Evolutionary conservation across 2,888 invertebrate species (phyloP), one percentile per base, ranked within the genome.

Genomic region (Thalpophila matura): DNA sequence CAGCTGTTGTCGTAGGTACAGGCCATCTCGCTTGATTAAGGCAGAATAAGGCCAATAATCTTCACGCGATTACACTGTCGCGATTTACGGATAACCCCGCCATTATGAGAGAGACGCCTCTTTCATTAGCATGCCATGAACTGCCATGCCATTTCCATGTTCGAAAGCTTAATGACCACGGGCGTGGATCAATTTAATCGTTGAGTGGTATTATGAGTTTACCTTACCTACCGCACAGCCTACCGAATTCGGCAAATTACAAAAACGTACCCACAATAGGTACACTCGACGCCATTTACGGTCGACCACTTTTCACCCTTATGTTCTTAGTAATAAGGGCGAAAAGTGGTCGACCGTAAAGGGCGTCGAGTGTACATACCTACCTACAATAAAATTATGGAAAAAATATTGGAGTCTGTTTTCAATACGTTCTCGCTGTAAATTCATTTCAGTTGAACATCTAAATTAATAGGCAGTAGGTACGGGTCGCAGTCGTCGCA

Each of bases 21-120:
- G 89, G 90, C 88, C 86, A 91, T 88, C 87, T 91, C 84, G 88
- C 90, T 91, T 91, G 88, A 92, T 92, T 91, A 90, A 88, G 81
- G 84, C 88, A 91, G 91, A 92, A 92, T 92, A n/a, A n/a, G n/a
- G n/a, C n/a, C n/a, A n/a, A 92, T 85, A 85, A 86, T 86, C 85
- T 90, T 90, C 88, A 89, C 89, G 89, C 90, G 88, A 92, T 91
- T 90, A 89, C 86, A 86, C 88, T 86, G 89, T 86, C 88, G 83
- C 88, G 86, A 87, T 90, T 89, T 88, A 89, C 86, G 87, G 86
- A 89, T 89, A 89, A 87, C 88, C 87, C 87, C 79, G 81, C 89
- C 89, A 89, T 89, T 90, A 88, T 81, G 80, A 91, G 86, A 86
- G 85, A 86, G 86, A 87, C 87, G 85, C 86, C 88, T 89, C 87